phyloP scores from a whole-genome alignment of 2,888 invertebrate species.

The Pseudeuparius sepicola region DNA sequence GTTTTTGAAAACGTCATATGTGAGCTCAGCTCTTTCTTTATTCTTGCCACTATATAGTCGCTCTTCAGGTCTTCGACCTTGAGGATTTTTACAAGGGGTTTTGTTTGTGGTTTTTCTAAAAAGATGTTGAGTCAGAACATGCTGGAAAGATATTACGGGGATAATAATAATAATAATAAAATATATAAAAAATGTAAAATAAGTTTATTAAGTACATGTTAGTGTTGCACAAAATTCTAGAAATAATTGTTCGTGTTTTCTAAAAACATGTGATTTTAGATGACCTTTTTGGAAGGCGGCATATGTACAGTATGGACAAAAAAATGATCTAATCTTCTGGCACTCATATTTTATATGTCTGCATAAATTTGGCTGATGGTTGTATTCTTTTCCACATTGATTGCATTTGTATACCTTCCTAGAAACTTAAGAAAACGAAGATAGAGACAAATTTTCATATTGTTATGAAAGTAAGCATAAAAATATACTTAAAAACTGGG shows the following conservation, averaged over 20 bases:
- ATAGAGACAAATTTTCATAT: no score
- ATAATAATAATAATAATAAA: no score
- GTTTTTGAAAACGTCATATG: slow-evolving; percentile 20
- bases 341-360: slow-evolving; percentile 41
- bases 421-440: no score
- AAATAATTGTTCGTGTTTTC: slow-evolving; percentile 23
- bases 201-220: no score
- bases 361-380: slow-evolving; percentile 38
- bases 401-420: slow-evolving; percentile 33
- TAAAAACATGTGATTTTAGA: slow-evolving; percentile 22
- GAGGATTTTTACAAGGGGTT: slow-evolving; percentile 27
- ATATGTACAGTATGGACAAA: slow-evolving; percentile 62
- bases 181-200: no score
- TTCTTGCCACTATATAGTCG: slow-evolving; percentile 26
- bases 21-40: slow-evolving; percentile 26
- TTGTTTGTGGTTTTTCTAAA: slow-evolving; percentile 13
- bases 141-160: no score
- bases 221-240: no score
- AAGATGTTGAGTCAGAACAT: no score
- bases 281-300: slow-evolving; percentile 25
- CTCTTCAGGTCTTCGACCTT: slow-evolving; percentile 29
- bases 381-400: slow-evolving; percentile 38
- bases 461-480: no score
- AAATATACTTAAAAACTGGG: no score
- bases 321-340: slow-evolving; percentile 52